Percentiles rank a stretch among this genome's conserved stretches.
Conservation (phyloP, 1,140 invertebrate genomes). For the Caenorhabditis latens region DNA sequence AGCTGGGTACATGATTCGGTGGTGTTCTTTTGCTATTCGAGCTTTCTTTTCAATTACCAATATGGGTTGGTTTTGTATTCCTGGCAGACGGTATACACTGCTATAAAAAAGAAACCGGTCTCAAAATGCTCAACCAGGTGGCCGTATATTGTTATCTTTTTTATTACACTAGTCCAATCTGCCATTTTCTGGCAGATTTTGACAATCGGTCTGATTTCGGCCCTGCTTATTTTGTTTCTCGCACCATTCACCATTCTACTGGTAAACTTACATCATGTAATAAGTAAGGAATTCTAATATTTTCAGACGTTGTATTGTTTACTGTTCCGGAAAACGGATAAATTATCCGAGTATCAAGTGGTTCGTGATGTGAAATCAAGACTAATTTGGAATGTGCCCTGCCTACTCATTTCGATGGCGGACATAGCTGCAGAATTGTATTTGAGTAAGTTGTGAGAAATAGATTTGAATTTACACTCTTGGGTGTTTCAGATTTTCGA, state of each 20-base stretch:
- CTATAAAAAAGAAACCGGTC: background rate
- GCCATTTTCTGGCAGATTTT: conserved; percentile 7
- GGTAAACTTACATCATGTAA: background rate
- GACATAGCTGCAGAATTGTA: background rate
- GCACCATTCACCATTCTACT: background rate
- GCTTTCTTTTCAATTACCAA: conserved; percentile 31
- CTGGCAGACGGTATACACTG: background rate
- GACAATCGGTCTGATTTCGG: background rate
- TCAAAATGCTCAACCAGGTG: conserved; percentile 5
- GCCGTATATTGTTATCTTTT: conserved; percentile 1
- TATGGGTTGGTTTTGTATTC: conserved; percentile 20
- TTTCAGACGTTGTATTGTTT: background rate
- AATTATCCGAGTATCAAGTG: background rate
- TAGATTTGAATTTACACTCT: background rate
- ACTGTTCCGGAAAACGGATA: background rate
- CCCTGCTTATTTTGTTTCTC: background rate
- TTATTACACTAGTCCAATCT: conserved; percentile 1
- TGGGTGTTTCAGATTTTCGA: background rate
- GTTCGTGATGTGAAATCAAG: background rate
- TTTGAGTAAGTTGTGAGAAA: background rate
- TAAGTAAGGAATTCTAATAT: background rate
- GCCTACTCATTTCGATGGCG: background rate
- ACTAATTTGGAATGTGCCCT: conserved; percentile 21
- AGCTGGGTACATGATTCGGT: conserved; percentile 32
- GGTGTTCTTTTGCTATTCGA: background rate